Percentiles rank a stretch among this genome's conserved stretches.
Conservation (phyloP, 1,140 invertebrate species). For the Mycetomoellerius zeteki region DNA sequence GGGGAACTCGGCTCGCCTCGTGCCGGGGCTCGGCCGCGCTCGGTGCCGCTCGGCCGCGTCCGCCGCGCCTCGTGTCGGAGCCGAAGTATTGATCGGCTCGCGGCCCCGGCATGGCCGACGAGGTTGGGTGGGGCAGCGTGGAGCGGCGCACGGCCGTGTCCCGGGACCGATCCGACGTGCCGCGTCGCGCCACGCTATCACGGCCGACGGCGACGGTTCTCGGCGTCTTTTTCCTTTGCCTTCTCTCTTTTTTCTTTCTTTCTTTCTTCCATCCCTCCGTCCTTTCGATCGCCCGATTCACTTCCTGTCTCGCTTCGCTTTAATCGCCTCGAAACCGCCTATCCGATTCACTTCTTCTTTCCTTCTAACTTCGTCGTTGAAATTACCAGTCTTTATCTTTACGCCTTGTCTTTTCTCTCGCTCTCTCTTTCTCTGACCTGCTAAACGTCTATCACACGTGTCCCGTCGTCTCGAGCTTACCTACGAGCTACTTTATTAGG, state of each 20-base stretch:
- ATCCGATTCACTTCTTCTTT: conserved; percentile 8
- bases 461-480: not conserved
- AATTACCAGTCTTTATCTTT: not conserved
- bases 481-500: not conserved
- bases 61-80: conserved; percentile 54
- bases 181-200: conserved; percentile 2
- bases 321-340: conserved; percentile 2
- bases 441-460: conserved; percentile 17
- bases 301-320: conserved; percentile 11
- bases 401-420: not conserved
- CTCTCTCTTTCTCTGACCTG: not conserved
- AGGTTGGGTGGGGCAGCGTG: conserved; percentile 79
- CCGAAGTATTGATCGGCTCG: conserved; percentile 79
- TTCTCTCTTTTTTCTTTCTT: not conserved
- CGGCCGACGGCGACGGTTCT: not conserved
- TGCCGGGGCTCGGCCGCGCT: conserved; percentile 72
- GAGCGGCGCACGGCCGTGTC: conserved; percentile 70
- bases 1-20: conserved; percentile 79
- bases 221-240: not conserved
- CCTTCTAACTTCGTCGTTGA: not conserved
- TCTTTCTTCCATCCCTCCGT: conserved; percentile 26
- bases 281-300: conserved; percentile 32
- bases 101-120: conserved; percentile 74
- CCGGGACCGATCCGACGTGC: conserved; percentile 72
- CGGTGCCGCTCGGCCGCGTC: conserved; percentile 63